Conservation (phyloP, 2,113 vertebrate genomes). For the Albula goreensis region DNA sequence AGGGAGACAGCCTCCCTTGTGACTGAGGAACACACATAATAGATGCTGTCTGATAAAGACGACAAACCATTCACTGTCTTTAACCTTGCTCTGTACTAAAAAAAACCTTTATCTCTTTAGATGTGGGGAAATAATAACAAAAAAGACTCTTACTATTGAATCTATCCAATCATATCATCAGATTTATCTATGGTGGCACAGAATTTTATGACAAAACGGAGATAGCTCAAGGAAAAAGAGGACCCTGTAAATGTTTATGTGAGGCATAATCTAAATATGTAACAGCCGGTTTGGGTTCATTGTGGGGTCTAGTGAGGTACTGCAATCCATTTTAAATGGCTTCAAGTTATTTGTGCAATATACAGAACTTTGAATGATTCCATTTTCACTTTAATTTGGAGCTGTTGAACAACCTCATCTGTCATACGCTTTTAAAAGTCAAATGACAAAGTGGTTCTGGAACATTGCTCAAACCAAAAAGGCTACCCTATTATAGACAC, state of each 20-base stretch:
- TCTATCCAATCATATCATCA: constrained; percentile 26
- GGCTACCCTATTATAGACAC: constrained; percentile 57
- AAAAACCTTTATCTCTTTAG: constrained; percentile 18
- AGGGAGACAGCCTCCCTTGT: background rate
- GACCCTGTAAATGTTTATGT: constrained; percentile 44
- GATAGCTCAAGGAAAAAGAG: constrained; percentile 32
- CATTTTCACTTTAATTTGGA: constrained; percentile 62
- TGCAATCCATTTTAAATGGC: constrained; percentile 62
- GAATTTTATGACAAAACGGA: constrained; percentile 34
- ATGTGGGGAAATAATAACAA: constrained; percentile 29
- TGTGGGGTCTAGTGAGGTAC: constrained; percentile 56
- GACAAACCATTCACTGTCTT: background rate
- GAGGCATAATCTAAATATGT: constrained; percentile 56
- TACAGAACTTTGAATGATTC: constrained; percentile 64
- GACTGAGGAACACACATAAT: constrained; percentile 2
- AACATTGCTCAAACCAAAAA: constrained; percentile 67
- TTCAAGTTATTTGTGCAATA: constrained; percentile 67
- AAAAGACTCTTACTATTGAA: constrained; percentile 31
- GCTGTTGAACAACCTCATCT: constrained; percentile 49
- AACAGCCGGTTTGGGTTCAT: constrained; percentile 63
- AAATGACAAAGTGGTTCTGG: constrained; percentile 60
- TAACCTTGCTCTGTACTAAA: background rate
- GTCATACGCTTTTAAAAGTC: constrained; percentile 71
- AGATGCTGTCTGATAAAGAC: constrained; percentile 4
- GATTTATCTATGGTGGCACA: constrained; percentile 22